Base-by-base conservation (phyloP, 2,113 vertebrate genomes). In the Laterallus jamaicensis region DNA sequence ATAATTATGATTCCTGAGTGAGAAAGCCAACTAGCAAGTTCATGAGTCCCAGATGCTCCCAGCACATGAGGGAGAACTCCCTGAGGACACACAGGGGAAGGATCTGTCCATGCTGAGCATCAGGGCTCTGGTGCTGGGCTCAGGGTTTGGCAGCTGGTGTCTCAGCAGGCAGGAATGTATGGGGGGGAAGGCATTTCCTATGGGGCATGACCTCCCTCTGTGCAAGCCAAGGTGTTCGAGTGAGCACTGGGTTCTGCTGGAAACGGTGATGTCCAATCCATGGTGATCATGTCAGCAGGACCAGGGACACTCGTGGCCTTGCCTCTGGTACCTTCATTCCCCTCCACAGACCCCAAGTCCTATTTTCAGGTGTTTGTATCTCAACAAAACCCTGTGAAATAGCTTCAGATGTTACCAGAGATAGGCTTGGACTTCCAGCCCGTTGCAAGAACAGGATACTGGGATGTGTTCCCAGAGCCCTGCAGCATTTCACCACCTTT, bases 41-140 rank as follows among this genome's bases (percentile, higher is more conserved):
- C 84, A 60, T 0, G 2, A 42, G 58, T 32, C 49, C 40, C 89
- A 62, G 59, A 7, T 29, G 54, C 82, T 82, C 54, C 64, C 10
- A 47, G 66, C 2, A 11, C 25, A 58, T 2, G 2, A 32, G 69
- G 75, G 25, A 74, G 40, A 88, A 60, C 31, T 91, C 84, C 52
- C 9, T 0, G 50, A 70, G 77, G n/a, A 47, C 0, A 2, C 0
- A 2, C 26, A 49, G 35, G 73, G 52, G 35, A 62, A 60, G 55
- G 83, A 29, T 11, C 32, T 0, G 11, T 28, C 35, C 0, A 0
- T 18, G 55, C 29, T 0, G 10, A 52, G n/a, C 0, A 0, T 8
- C 0, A 6, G n/a, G 42, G 66, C 60, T 50, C 31, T 0, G 3
- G 42, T 49, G 31, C 26, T 59, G 1, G 0, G 63, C 54, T 52